Conservation (phyloP, 1,140 invertebrate species). For the Solenopsis invicta region DNA sequence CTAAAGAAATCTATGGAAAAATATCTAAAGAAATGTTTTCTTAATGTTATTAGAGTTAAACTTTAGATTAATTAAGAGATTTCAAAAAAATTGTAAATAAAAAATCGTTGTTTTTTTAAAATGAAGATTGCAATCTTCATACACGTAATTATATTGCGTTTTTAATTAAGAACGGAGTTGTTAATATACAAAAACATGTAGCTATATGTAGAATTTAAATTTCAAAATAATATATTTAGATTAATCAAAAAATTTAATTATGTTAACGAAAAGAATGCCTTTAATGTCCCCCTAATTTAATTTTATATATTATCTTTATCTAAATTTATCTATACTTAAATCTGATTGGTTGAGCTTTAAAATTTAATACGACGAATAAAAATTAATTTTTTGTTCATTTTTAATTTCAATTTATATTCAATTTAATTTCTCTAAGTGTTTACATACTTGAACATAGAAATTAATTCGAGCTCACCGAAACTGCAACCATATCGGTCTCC, state of each 20-base stretch:
- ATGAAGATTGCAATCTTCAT: neutral
- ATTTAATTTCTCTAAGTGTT: neutral
- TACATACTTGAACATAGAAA: neutral
- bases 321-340: neutral
- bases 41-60: neutral
- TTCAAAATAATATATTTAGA: neutral
- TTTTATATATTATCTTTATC: neutral
- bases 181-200: neutral
- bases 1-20: too few species aligned
- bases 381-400: neutral
- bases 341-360: neutral
- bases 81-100: neutral
- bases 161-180: neutral
- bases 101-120: neutral
- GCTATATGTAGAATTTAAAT: neutral
- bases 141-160: neutral
- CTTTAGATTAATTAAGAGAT: neutral
- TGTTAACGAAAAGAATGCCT: neutral
- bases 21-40: neutral
- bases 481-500: neutral
- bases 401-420: neutral
- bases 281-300: neutral
- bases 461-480: neutral
- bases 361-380: neutral
- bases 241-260: neutral